A percentile compares a stretch with the other conserved stretches of the same genome.
phyloP scores from a whole-genome alignment of 2,797 vertebrate species.

The Xenops minutus region DNA sequence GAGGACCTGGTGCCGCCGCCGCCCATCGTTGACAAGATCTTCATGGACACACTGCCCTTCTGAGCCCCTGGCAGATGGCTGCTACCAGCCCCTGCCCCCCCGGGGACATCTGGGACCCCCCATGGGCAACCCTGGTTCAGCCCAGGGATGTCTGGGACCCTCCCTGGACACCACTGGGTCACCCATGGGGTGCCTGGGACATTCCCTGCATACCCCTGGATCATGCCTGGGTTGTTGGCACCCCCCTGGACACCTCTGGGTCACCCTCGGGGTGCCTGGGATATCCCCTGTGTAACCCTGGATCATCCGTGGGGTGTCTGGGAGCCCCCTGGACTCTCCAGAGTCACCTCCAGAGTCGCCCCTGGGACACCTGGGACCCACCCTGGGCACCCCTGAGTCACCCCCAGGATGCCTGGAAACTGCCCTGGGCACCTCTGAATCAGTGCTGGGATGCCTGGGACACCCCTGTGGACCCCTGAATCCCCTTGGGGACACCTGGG shows the following conservation, averaged over 20 bases:
- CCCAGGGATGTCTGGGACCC: neutral
- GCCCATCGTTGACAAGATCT: constrained; percentile 95
- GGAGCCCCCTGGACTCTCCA: neutral
- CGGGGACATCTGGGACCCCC: neutral
- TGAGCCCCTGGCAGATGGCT: constrained; percentile 58
- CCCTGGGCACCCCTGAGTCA: no score
- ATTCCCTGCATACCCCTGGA: neutral
- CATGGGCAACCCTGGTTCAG: neutral
- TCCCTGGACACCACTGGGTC: neutral
- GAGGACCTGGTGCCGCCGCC: constrained; percentile 94
- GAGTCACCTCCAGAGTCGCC: neutral
- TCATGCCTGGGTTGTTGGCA: neutral
- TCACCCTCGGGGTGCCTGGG: neutral
- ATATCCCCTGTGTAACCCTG: neutral
- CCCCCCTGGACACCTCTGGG: no score
- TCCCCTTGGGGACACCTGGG: no score
- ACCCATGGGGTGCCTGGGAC: neutral
- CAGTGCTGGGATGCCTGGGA: no score
- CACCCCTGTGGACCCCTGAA: no score
- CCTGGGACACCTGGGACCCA: neutral
- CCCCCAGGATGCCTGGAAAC: no score
- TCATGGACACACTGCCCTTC: constrained; percentile 95
- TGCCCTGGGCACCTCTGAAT: no score
- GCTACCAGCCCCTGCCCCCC: neutral
- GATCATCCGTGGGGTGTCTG: neutral